Conservation (phyloP, 2,113 vertebrate genomes). For the Enhydra lutris region DNA sequence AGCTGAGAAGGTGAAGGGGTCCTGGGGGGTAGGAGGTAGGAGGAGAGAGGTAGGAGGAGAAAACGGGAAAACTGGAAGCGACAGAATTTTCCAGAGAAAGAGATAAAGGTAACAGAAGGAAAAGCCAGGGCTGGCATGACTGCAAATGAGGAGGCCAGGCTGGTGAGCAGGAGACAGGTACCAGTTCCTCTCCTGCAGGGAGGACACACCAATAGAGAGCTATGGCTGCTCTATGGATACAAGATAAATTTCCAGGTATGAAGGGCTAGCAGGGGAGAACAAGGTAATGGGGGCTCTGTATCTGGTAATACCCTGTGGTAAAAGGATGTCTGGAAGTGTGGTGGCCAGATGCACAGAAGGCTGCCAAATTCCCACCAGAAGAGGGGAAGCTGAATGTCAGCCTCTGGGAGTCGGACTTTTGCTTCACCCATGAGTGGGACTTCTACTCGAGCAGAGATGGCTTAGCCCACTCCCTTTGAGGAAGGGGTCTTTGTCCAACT, state of each 20-base stretch:
- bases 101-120: neutral
- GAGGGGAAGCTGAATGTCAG: neutral
- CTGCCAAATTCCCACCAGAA: neutral
- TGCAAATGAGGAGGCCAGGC: neutral
- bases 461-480: neutral
- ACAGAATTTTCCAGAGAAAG: neutral
- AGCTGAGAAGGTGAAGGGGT: neutral
- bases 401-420: fast-evolving
- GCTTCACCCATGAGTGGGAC: neutral
- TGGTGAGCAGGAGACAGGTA: neutral
- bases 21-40: too few species aligned
- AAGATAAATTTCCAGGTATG: neutral
- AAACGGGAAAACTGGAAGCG: neutral
- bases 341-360: neutral
- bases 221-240: neutral
- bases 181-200: neutral
- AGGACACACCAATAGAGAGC: neutral
- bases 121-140: fast-evolving
- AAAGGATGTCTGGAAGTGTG: neutral
- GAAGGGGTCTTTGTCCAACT: neutral
- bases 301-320: neutral
- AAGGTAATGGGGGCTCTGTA: neutral
- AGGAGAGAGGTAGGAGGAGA: neutral
- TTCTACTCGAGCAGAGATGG: neutral
- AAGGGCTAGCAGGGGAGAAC: neutral